Conservation (phyloP, 2,113 vertebrate genomes). For the Scytalopus superciliaris region DNA sequence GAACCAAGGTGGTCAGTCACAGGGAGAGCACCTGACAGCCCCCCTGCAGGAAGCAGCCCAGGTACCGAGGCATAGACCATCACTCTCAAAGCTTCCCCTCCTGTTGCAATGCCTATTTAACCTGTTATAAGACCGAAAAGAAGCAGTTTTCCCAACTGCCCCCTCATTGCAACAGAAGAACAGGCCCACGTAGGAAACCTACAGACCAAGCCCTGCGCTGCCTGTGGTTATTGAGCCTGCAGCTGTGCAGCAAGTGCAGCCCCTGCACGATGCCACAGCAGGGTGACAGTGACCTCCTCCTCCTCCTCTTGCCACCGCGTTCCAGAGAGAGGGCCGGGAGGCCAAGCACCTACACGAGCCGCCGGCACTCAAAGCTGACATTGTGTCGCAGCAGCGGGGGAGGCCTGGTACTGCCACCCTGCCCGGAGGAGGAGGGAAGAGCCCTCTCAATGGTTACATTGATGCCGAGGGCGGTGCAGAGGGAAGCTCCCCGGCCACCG, state of each 20-base stretch:
- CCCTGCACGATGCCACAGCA: neutral
- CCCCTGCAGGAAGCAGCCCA: neutral
- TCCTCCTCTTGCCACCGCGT: neutral
- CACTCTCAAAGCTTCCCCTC: neutral
- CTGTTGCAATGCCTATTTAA: neutral
- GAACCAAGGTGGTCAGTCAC: neutral
- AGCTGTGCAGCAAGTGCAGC: neutral
- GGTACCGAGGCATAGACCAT: neutral
- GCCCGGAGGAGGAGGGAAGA: constrained; percentile 41
- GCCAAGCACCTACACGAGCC: constrained; percentile 54
- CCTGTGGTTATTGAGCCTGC: neutral
- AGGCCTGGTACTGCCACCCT: constrained; percentile 71
- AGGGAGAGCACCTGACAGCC: neutral
- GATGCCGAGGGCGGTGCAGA: constrained; percentile 2
- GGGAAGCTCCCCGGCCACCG: neutral
- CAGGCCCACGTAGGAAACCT: neutral
- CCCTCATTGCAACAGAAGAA: neutral
- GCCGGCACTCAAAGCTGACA: constrained; percentile 55
- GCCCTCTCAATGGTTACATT: constrained; percentile 64
- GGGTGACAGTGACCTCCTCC: neutral
- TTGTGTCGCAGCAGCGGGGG: constrained; percentile 30
- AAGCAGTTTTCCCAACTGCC: neutral
- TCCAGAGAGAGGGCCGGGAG: constrained; percentile 4
- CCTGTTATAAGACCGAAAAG: neutral
- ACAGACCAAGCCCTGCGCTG: neutral